These are phyloP conservation scores for Deroptyus accipitrinus DNA, from an alignment of 2,113 vertebrate species.

Conservation along the genomic window DNA sequence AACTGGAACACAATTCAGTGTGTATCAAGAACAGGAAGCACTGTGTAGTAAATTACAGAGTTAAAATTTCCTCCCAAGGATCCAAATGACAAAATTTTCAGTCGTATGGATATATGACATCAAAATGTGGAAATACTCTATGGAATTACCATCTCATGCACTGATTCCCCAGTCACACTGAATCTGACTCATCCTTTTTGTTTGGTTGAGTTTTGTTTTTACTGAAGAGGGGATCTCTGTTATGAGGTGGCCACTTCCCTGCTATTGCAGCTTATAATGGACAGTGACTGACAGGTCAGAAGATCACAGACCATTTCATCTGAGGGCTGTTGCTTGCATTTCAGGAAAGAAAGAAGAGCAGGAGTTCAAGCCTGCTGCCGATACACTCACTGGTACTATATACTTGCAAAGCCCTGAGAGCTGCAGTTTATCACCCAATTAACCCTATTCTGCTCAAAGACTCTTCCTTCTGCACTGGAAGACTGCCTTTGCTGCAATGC, in stretches of 20 bases:
- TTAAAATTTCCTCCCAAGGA: slow-evolving; percentile 16
- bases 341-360: background rate
- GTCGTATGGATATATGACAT: background rate
- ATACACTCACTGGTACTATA: background rate
- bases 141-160: background rate
- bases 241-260: background rate
- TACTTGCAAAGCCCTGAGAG: background rate
- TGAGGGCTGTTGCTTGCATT: background rate
- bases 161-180: background rate
- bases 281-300: background rate
- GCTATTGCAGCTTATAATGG: accelerated
- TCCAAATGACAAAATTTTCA: background rate
- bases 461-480: accelerated
- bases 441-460: background rate
- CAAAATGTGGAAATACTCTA: background rate
- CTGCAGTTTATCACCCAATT: background rate
- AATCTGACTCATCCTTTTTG: background rate
- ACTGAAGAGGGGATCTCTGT: background rate
- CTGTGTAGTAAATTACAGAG: background rate
- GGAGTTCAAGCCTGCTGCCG: background rate
- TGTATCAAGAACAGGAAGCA: background rate
- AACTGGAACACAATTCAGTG: background rate
- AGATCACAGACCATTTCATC: background rate
- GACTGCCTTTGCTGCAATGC: background rate
- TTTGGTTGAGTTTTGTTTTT: background rate